These are phyloP conservation scores for Lochmaea crataegi DNA, from an alignment of 2,888 invertebrate species.

Conservation along the genomic window DNA sequence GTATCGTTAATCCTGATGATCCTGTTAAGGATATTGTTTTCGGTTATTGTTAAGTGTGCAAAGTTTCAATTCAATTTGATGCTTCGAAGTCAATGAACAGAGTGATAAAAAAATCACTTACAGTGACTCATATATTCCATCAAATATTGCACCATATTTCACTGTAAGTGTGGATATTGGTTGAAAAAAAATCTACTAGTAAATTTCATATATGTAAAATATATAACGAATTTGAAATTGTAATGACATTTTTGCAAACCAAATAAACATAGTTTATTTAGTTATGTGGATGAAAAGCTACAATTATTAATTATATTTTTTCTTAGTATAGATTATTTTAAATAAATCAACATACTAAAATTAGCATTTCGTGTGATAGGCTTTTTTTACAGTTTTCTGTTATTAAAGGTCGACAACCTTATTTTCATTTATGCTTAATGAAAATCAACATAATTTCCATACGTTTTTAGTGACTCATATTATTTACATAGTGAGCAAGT, in stretches of 20 bases:
- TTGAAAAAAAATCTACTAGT: not conserved
- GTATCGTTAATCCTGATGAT: too few relatives aligned
- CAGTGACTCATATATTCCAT: too few relatives aligned
- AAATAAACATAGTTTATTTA: too few relatives aligned
- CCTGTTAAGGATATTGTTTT: too few relatives aligned
- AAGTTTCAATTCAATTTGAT: too few relatives aligned
- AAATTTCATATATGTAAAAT: not conserved
- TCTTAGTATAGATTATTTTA: not conserved
- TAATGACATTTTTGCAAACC: not conserved
- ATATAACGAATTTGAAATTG: too few relatives aligned
- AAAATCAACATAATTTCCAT: not conserved
- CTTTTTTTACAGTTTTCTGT: not conserved
- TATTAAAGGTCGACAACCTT: not conserved
- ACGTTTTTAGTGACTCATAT: not conserved
- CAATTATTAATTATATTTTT: not conserved
- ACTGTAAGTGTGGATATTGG: too few relatives aligned
- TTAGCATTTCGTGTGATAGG: not conserved
- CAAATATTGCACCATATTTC: too few relatives aligned
- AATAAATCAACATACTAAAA: slow-evolving; percentile 5
- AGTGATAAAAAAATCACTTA: too few relatives aligned
- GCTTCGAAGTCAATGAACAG: too few relatives aligned
- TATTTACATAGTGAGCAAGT: not conserved
- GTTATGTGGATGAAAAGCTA: not conserved
- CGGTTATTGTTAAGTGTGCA: too few relatives aligned
- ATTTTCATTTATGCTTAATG: not conserved